These are phyloP conservation scores for Mustelus asterias DNA, from an alignment of 2,113 vertebrate genomes.

Conservation along the genomic window DNA sequence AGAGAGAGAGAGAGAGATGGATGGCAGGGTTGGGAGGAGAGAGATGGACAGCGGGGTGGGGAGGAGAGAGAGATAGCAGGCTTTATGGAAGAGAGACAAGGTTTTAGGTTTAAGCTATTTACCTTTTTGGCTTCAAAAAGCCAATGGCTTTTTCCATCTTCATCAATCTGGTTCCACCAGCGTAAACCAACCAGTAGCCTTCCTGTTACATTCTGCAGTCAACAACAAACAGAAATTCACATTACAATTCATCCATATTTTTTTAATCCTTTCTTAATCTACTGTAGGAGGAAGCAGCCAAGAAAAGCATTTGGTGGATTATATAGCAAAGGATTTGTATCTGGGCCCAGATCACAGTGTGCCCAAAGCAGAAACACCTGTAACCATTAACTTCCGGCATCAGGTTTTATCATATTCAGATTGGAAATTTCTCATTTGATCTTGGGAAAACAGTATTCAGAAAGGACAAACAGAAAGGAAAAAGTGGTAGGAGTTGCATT, in stretches of 20 bases:
- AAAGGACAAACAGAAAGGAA: no score
- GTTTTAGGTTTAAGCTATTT: slow-evolving; percentile 29
- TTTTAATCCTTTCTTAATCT: not conserved
- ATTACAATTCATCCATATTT: not conserved
- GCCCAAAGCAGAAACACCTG: no score
- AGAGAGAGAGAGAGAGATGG: no score
- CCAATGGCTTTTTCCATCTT: slow-evolving; percentile 79
- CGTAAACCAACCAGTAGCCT: slow-evolving; percentile 74
- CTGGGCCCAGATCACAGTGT: no score
- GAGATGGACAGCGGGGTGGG: not conserved
- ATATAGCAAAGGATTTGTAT: not conserved
- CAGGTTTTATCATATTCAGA: not conserved
- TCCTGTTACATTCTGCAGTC: slow-evolving; percentile 69
- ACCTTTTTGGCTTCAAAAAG: slow-evolving; percentile 79
- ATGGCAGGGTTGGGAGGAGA: accelerated
- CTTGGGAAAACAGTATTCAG: no score
- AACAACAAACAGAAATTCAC: not conserved
- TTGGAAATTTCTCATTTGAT: not conserved
- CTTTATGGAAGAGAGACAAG: not conserved
- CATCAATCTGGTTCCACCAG: slow-evolving; percentile 86
- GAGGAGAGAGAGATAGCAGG: not conserved
- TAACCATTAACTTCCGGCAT: not conserved
- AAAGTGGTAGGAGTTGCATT: no score
- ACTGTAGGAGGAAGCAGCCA: not conserved
- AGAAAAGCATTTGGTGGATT: not conserved